These are phyloP conservation scores for Trogon melanurus DNA, from an alignment of 2,113 vertebrate genomes.

Conservation along the genomic window DNA sequence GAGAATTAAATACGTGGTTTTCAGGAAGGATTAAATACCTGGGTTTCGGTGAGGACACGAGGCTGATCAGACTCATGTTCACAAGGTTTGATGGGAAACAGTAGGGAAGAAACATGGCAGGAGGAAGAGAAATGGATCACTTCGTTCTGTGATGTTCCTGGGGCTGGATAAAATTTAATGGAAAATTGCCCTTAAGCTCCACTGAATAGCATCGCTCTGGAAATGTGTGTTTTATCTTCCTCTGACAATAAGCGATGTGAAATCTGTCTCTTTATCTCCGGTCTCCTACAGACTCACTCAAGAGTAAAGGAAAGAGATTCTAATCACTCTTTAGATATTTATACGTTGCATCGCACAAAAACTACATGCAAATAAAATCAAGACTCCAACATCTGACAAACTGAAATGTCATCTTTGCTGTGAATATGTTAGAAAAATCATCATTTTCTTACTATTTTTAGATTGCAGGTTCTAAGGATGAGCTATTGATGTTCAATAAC, in stretches of 20 bases:
- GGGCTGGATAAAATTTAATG: background rate
- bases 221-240: background rate
- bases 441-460: conserved; percentile 54
- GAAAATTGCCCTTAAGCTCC: background rate
- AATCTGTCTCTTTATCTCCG: background rate
- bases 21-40: background rate
- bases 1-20: background rate
- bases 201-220: background rate
- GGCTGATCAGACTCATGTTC: background rate
- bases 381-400: background rate
- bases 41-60: background rate
- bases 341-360: background rate
- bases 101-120: background rate
- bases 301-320: background rate
- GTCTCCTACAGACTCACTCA: background rate
- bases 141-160: background rate
- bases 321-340: background rate
- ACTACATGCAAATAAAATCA: background rate
- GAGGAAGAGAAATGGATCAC: background rate
- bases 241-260: background rate
- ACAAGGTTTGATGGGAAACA: background rate
- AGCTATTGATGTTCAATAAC: conserved; percentile 81
- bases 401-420: background rate
- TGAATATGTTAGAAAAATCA: background rate
- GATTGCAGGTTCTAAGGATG: conserved; percentile 86